These are phyloP conservation scores for Chelonus formosanus DNA, from an alignment of 2,888 invertebrate species.

Conservation along the genomic window DNA sequence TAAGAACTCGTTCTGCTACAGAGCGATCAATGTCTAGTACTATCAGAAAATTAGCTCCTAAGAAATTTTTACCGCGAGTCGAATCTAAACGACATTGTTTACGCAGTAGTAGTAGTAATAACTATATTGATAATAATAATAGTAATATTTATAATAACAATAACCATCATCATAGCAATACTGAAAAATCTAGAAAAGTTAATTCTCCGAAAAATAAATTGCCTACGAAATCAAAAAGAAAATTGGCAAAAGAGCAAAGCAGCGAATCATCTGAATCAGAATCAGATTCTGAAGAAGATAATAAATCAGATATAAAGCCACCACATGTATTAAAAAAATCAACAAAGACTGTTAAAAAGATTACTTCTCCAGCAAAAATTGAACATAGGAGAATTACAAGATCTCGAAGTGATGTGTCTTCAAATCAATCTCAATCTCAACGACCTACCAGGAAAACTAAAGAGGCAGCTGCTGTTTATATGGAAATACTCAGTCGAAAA, in stretches of 20 bases:
- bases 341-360: slow-evolving; percentile 48
- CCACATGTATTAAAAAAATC: slow-evolving; percentile 43
- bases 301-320: slow-evolving; percentile 39
- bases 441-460: slow-evolving; percentile 77
- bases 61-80: slow-evolving; percentile 45
- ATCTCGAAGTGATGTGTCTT: slow-evolving; percentile 49
- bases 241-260: slow-evolving; percentile 41
- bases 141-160: no score
- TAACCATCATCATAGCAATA: no score
- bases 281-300: slow-evolving; percentile 39
- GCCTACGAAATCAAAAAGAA: slow-evolving; percentile 42
- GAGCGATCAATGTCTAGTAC: slow-evolving; percentile 61
- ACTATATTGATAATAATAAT: background rate
- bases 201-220: slow-evolving; percentile 40
- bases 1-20: slow-evolving; percentile 66
- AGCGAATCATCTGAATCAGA: slow-evolving; percentile 45
- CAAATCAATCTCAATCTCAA: slow-evolving; percentile 40
- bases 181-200: slow-evolving; percentile 38
- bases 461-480: slow-evolving; percentile 78
- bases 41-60: slow-evolving; percentile 50
- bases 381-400: slow-evolving; percentile 60
- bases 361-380: slow-evolving; percentile 53
- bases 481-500: slow-evolving; percentile 78
- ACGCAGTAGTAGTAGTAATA: slow-evolving; percentile 45
- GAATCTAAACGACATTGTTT: slow-evolving; percentile 51